These are phyloP conservation scores for Neria commutata DNA, from an alignment of 2,888 invertebrate species.

Conservation along the genomic window DNA sequence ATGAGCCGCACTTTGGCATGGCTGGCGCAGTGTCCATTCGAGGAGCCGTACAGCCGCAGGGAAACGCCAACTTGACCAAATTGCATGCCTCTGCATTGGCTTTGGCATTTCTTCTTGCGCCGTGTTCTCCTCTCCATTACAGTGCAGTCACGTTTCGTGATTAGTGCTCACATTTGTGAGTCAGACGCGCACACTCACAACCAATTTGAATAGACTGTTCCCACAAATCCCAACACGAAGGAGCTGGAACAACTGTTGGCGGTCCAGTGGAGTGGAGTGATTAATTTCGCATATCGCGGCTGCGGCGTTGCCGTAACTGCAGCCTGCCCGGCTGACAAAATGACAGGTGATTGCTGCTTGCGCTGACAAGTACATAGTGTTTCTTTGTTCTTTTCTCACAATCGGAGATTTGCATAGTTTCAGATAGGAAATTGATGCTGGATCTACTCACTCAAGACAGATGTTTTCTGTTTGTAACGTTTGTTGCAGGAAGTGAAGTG, in stretches of 20 bases:
- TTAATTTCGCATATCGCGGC: conserved; percentile 44
- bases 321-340: conserved; percentile 53
- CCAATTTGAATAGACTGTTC: conserved; percentile 1
- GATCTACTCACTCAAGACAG: too few species aligned
- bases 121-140: neutral
- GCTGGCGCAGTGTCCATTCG: too few species aligned
- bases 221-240: neutral
- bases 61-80: neutral
- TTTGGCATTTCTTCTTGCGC: neutral
- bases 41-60: too few species aligned
- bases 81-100: neutral
- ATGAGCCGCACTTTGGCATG: too few species aligned
- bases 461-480: too few species aligned
- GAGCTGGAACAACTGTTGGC: neutral
- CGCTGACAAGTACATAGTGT: too few species aligned
- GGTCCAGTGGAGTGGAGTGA: conserved; percentile 1
- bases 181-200: too few species aligned
- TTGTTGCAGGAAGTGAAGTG: too few species aligned
- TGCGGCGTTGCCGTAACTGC: too few species aligned
- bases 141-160: neutral
- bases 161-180: neutral
- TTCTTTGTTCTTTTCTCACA: too few species aligned
- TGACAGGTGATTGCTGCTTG: conserved; percentile 56
- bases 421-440: too few species aligned
- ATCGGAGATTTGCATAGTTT: too few species aligned